Conservation (phyloP, 2,797 vertebrate genomes). For the Hephaestus fuliginosus region DNA sequence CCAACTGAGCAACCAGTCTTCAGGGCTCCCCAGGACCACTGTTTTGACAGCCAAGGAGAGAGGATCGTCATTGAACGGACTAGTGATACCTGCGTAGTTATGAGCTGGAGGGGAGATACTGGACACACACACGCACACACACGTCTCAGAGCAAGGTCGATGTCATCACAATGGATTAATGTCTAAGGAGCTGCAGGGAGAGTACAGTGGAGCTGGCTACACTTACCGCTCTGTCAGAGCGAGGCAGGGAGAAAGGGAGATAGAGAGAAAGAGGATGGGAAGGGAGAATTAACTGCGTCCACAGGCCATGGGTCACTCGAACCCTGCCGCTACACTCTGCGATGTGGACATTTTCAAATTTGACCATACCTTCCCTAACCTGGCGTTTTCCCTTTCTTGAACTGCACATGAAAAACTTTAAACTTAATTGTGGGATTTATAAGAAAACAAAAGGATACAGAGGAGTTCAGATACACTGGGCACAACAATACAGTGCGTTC, state of each 20-base stretch:
- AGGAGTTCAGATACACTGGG: slow-evolving; percentile 20
- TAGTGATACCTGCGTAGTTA: slow-evolving; percentile 85
- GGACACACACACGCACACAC: slow-evolving; percentile 72
- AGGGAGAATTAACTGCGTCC: slow-evolving; percentile 73
- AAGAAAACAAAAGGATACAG: slow-evolving; percentile 34
- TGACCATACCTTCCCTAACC: slow-evolving; percentile 16
- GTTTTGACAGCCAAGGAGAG: slow-evolving; percentile 87
- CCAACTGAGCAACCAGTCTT: slow-evolving; percentile 84
- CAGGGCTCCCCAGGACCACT: slow-evolving; percentile 82
- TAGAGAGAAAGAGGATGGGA: slow-evolving; percentile 66
- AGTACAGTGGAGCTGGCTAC: slow-evolving; percentile 84
- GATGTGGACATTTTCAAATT: slow-evolving; percentile 7
- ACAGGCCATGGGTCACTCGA: slow-evolving; percentile 74
- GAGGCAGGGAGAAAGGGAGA: slow-evolving; percentile 72
- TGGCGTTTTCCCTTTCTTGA: slow-evolving; percentile 33
- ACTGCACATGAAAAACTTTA: slow-evolving; percentile 9
- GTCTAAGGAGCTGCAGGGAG: slow-evolving; percentile 87
- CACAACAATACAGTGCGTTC: slow-evolving; percentile 51
- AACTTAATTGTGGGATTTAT: not conserved
- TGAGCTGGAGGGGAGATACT: slow-evolving; percentile 75
- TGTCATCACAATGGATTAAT: slow-evolving; percentile 90
- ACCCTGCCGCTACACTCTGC: slow-evolving; percentile 44
- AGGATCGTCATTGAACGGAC: slow-evolving; percentile 86
- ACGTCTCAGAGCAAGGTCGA: slow-evolving; percentile 88
- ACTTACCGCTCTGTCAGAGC: slow-evolving; percentile 85